Evolutionary conservation across 92 coral and sea anemone genomes (phyloP), one percentile per base, ranked within the genome.

Genomic region (Porites cylindrica): DNA sequence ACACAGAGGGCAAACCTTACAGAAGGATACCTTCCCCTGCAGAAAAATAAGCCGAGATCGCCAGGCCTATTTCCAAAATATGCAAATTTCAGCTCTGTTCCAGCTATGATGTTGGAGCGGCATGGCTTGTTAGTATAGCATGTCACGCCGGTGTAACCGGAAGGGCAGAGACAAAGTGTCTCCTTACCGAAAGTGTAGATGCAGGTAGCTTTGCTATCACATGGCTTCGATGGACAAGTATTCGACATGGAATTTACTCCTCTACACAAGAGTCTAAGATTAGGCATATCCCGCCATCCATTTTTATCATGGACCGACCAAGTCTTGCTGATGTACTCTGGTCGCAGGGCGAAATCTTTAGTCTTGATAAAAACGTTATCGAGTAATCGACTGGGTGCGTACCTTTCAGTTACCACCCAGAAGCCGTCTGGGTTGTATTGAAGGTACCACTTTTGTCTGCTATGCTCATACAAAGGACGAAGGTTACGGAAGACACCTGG

Each of bases 101-200:
- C 72, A 10, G 32, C n/a, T 26, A 53, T 47, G 38, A 74, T 65
- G 16, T 12, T 11, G 6, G 83, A 72, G 56, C 2, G 68, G 61
- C 97, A 94, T 21, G 64, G 72, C 20, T 86, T 89, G 58, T 70
- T 86, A 50, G 17, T 75, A 3, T 80, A 76, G 51, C 97, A 94
- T 10, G 52, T 51, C 29, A 26, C 71, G 17, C 95, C 97, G 14
- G 84, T 77, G 75, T 89, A 91, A 2, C 85, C 86, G 13, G 83
- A 20, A 58, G 84, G 1, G 61, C 97, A 94, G 29, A 91, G 76
- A 75, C 95, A 94, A 11, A 94, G 80, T 0, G 94, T 94, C 80
- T 94, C 97, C 54, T 94, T 94, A 19, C 92, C 95, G 88, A 90
- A 82, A n/a, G 95, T 94, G 63, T 66, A 91, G 6, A 73, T 78